These are phyloP conservation scores for Drosophila saltans DNA, from an alignment of 1,140 invertebrate species.

Conservation along the genomic window DNA sequence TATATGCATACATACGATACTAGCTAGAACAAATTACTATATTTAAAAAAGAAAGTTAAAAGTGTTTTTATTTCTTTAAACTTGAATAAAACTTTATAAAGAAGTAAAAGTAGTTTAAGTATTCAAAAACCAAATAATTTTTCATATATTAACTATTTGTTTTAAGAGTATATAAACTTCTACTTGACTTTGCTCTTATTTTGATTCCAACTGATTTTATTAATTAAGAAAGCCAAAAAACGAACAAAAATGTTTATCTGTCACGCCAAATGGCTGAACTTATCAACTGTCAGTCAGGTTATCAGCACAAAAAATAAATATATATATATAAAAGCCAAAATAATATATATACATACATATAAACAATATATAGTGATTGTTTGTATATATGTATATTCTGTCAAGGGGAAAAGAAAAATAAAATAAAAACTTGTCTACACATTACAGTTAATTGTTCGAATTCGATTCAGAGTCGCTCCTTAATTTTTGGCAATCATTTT, in stretches of 20 bases:
- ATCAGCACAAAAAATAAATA: conserved; percentile 10
- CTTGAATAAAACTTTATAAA: too few species aligned
- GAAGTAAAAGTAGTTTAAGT: too few species aligned
- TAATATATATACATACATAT: too few species aligned
- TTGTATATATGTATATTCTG: neutral
- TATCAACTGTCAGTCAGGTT: conserved; percentile 17
- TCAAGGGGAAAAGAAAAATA: neutral
- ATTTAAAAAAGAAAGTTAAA: neutral
- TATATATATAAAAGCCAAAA: neutral
- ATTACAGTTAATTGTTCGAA: conserved; percentile 18
- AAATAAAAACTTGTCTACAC: conserved; percentile 10
- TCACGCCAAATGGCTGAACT: conserved; percentile 16
- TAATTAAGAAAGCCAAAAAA: conserved; percentile 19
- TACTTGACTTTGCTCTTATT: neutral
- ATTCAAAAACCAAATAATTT: too few species aligned
- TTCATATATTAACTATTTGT: neutral
- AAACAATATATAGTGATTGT: neutral
- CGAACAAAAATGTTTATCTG: conserved; percentile 12
- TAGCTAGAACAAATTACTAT: neutral
- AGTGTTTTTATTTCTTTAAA: too few species aligned
- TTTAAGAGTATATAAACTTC: neutral
- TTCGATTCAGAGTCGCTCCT: conserved; percentile 18
- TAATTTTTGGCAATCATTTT: conserved; percentile 20
- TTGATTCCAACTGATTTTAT: neutral
- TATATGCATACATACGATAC: too few species aligned